Evolutionary conservation across 1,140 invertebrate genomes (phyloP).

Genomic region (Cyclargus thomasi): DNA sequence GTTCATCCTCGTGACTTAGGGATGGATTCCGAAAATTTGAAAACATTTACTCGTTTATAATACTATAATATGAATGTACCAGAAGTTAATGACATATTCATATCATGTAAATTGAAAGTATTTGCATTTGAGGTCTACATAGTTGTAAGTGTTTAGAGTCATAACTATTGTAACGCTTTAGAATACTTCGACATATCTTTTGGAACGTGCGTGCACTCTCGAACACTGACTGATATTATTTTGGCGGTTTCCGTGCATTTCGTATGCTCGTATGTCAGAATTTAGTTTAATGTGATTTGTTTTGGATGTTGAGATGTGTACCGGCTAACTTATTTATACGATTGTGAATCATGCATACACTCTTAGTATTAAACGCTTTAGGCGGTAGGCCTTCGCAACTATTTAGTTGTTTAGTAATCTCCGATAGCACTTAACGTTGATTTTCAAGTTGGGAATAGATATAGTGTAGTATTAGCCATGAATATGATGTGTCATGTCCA

Average conservation of each 20-base stretch:
- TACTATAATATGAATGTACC: conserved; percentile 48
- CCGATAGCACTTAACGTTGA: conserved; percentile 68
- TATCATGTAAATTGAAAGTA: conserved; percentile 74
- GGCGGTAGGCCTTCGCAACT: conserved; percentile 58
- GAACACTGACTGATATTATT: conserved; percentile 41
- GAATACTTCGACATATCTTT: conserved; percentile 74
- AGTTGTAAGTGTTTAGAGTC: conserved; percentile 71
- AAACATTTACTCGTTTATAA: conserved; percentile 48
- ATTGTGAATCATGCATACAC: conserved; percentile 70
- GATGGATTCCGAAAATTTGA: conserved; percentile 22
- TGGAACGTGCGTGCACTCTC: conserved; percentile 32
- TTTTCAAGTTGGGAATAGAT: conserved; percentile 71
- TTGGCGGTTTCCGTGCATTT: conserved; percentile 60
- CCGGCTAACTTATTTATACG: conserved; percentile 66
- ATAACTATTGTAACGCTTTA: conserved; percentile 71
- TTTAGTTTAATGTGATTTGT: neutral
- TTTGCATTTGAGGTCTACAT: conserved; percentile 74
- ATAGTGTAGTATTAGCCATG: conserved; percentile 66
- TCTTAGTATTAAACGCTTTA: conserved; percentile 67
- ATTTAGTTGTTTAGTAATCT: conserved; percentile 67
- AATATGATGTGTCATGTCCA: conserved; percentile 71
- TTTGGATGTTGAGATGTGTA: conserved; percentile 62
- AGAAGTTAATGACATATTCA: conserved; percentile 72
- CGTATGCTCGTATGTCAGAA: conserved; percentile 43
- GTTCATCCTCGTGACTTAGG: neutral